phyloP scores from a whole-genome alignment of 2,888 invertebrate genomes.

The Phania funesta region DNA sequence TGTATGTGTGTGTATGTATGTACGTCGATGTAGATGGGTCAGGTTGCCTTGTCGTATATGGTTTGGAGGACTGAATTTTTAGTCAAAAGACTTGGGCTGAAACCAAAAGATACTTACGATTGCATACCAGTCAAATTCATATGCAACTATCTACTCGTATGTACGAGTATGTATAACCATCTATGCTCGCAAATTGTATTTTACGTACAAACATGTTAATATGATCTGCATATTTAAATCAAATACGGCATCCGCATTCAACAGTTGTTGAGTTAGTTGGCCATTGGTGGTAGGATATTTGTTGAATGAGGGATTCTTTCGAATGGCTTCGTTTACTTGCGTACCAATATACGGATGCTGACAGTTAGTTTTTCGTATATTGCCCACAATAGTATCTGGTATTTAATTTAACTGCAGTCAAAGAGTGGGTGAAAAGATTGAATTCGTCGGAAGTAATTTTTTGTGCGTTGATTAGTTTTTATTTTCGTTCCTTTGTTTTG shows the following conservation, averaged over 20 bases:
- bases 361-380: slow-evolving; percentile 26
- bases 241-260: slow-evolving; percentile 68
- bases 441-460: slow-evolving; percentile 74
- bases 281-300: slow-evolving; percentile 29
- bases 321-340: slow-evolving; percentile 38
- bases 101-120: slow-evolving; percentile 40
- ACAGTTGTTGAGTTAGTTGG: not conserved
- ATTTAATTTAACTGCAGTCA: slow-evolving; percentile 56
- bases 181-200: slow-evolving; percentile 58
- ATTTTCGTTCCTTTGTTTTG: slow-evolving; percentile 49
- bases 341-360: slow-evolving; percentile 24
- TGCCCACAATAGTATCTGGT: slow-evolving; percentile 21
- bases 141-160: no score
- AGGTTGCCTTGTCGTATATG: slow-evolving; percentile 35
- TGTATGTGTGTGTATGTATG: not conserved
- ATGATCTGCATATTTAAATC: slow-evolving; percentile 72
- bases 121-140: slow-evolving; percentile 13
- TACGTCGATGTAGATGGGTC: slow-evolving; percentile 29
- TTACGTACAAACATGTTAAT: slow-evolving; percentile 54
- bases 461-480: slow-evolving; percentile 69
- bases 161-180: not conserved
- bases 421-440: slow-evolving; percentile 73
- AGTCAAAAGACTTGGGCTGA: slow-evolving; percentile 34
- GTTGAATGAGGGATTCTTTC: slow-evolving; percentile 53
- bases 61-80: slow-evolving; percentile 26